Percentiles rank a stretch among this genome's conserved stretches.
Conservation (phyloP, 37 sponge, comb jelly and placozoan species). For the Sycon ciliatum region DNA sequence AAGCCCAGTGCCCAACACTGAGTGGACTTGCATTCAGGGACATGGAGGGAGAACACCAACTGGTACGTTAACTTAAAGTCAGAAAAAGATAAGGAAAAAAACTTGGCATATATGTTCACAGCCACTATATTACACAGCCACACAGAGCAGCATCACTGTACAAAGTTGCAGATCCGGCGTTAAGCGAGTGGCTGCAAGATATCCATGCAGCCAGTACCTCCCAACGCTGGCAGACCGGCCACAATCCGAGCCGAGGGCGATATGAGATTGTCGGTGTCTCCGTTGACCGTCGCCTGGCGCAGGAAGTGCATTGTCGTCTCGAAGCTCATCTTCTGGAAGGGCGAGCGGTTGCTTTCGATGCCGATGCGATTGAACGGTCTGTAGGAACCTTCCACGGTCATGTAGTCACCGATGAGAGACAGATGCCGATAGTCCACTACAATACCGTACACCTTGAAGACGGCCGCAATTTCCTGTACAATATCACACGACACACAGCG, state of each 20-base stretch:
- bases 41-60: too few relatives aligned
- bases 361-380: slow-evolving; percentile 82
- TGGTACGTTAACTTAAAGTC: too few relatives aligned
- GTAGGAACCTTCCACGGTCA: slow-evolving; percentile 76
- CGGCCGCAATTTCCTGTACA: slow-evolving; percentile 68
- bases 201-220: slow-evolving; percentile 78
- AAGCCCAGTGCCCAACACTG: too few relatives aligned
- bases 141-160: too few relatives aligned
- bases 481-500: background rate
- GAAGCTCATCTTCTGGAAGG: slow-evolving; percentile 94
- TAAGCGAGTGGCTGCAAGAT: slow-evolving; percentile 20
- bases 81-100: too few relatives aligned
- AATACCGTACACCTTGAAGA: slow-evolving; percentile 89
- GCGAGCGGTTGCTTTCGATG: slow-evolving; percentile 75
- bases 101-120: too few relatives aligned
- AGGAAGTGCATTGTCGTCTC: slow-evolving; percentile 91
- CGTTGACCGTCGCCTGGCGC: slow-evolving; percentile 50
- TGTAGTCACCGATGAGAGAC: slow-evolving; percentile 82
- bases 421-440: slow-evolving; percentile 73
- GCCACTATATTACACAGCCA: too few relatives aligned
- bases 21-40: too few relatives aligned
- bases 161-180: background rate
- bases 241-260: slow-evolving; percentile 82
- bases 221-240: slow-evolving; percentile 57
- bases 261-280: slow-evolving; percentile 53